Conservation (phyloP, 2,797 vertebrate species). For the Chiroxiphia lanceolata region DNA sequence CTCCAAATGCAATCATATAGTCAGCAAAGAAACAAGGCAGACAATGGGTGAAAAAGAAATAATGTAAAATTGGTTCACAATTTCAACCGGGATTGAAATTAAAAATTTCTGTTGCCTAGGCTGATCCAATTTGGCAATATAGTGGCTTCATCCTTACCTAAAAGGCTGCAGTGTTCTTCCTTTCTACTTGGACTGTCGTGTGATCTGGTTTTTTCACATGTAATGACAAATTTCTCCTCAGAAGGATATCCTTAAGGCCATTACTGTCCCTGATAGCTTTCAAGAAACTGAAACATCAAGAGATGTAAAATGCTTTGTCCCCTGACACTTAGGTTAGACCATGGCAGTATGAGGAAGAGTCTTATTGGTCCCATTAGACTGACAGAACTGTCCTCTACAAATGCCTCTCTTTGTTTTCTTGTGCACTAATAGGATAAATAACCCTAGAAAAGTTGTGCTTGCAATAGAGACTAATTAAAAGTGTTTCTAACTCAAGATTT, state of each 20-base stretch:
- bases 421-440: neutral
- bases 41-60: neutral
- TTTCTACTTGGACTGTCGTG: neutral
- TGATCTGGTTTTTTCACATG: neutral
- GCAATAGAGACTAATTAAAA: neutral
- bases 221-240: neutral
- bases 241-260: neutral
- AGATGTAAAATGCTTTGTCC: neutral
- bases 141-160: neutral
- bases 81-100: neutral
- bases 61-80: neutral
- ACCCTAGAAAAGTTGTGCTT: neutral
- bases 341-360: neutral
- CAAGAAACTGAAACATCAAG: neutral
- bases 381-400: neutral
- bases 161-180: neutral
- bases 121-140: neutral
- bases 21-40: neutral
- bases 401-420: neutral
- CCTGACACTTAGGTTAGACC: neutral
- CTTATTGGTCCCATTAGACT: neutral
- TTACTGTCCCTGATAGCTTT: neutral
- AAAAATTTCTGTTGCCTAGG: neutral
- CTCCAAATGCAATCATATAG: neutral
- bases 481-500: neutral